Evolutionary conservation across 1,140 invertebrate genomes (phyloP).

Genomic region (Leptinotarsa lineolata): DNA sequence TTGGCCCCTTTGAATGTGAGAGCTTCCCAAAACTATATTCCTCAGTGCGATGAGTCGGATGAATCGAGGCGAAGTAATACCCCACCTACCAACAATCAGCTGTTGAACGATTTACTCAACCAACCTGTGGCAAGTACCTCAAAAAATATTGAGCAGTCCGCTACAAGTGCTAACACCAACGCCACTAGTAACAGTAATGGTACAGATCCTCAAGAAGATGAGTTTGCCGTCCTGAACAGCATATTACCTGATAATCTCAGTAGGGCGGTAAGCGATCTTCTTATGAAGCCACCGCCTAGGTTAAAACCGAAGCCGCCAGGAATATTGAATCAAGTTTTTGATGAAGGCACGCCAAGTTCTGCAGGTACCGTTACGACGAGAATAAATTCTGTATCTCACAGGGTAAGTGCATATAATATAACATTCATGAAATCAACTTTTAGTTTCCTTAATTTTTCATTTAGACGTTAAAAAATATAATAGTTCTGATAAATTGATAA

Average conservation of each 20-base stretch:
- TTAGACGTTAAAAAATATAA: no score
- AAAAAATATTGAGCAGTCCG: background rate
- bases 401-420: conserved; percentile 48
- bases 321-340: conserved; percentile 53
- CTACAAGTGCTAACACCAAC: conserved; percentile 17
- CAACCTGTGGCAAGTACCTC: background rate
- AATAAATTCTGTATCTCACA: conserved; percentile 58
- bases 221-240: conserved; percentile 42
- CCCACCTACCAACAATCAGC: background rate
- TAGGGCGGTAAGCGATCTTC: conserved; percentile 52
- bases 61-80: background rate
- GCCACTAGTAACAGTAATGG: background rate
- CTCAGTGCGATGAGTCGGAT: conserved; percentile 31
- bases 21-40: conserved; percentile 41
- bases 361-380: conserved; percentile 55
- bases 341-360: conserved; percentile 53
- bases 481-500: no score
- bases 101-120: conserved; percentile 16
- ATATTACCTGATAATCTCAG: conserved; percentile 49
- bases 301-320: conserved; percentile 55
- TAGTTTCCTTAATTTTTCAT: no score
- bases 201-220: conserved; percentile 22
- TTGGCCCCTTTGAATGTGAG: conserved; percentile 19
- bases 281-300: conserved; percentile 55
- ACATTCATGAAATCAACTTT: no score